Evolutionary conservation across 2,888 invertebrate genomes (phyloP).

Genomic region (Aleiodes leptofemur): DNA sequence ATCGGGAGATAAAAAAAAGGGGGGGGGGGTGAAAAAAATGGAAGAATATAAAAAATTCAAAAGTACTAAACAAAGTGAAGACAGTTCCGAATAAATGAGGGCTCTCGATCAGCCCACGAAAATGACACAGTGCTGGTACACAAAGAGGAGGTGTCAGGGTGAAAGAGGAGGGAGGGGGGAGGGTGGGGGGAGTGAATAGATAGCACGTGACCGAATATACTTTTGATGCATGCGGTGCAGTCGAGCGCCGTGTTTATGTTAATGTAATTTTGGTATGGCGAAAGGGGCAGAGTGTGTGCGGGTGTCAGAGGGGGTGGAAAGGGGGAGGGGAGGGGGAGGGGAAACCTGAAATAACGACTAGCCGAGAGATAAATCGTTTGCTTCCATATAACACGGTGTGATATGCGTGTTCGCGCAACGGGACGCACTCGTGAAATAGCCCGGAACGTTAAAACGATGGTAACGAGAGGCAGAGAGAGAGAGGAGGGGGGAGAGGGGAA

Average conservation of each 20-base stretch:
- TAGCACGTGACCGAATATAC: constrained; percentile 44
- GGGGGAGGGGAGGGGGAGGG: constrained; percentile 27
- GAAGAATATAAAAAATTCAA: too few species aligned
- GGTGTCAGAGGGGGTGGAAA: not conserved
- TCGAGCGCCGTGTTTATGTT: constrained; percentile 49
- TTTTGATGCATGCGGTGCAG: constrained; percentile 47
- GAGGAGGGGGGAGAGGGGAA: not conserved
- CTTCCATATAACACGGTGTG: constrained; percentile 40
- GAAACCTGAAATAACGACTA: constrained; percentile 46
- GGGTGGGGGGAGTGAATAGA: constrained; percentile 1
- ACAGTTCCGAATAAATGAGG: constrained; percentile 3
- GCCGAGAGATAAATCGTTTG: constrained; percentile 49
- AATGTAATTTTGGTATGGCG: constrained; percentile 45
- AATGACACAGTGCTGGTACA: constrained; percentile 22
- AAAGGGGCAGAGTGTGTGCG: not conserved
- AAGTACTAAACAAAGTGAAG: not conserved
- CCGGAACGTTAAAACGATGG: constrained; percentile 26
- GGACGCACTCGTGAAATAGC: constrained; percentile 31
- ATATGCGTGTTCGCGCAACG: constrained; percentile 40
- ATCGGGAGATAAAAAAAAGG: too few species aligned
- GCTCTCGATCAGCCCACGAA: constrained; percentile 11
- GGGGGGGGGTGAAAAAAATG: too few species aligned
- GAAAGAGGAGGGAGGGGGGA: not conserved
- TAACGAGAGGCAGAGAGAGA: constrained; percentile 10
- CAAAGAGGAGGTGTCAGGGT: not conserved